These are phyloP conservation scores for Acrossocheilus fasciatus DNA, from an alignment of 2,797 vertebrate genomes.

Conservation along the genomic window DNA sequence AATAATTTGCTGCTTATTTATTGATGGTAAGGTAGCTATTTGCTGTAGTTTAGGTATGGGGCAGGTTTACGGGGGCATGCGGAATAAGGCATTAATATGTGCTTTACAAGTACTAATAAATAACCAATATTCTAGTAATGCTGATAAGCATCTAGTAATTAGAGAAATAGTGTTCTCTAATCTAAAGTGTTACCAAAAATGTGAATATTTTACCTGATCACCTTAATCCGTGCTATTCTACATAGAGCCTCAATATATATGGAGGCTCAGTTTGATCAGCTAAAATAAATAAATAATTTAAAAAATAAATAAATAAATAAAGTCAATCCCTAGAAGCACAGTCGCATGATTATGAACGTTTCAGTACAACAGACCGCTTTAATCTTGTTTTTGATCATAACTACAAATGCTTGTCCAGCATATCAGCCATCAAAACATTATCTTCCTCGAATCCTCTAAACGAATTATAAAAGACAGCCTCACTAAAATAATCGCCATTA, in stretches of 20 bases:
- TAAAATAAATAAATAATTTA: neutral
- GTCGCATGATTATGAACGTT: neutral
- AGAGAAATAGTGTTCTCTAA: too few relatives aligned
- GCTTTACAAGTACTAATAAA: too few relatives aligned
- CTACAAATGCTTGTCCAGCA: neutral
- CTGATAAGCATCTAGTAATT: too few relatives aligned
- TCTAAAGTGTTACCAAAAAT: too few relatives aligned
- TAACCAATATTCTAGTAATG: neutral
- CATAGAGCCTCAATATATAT: too few relatives aligned
- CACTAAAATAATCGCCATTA: neutral
- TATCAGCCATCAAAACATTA: neutral
- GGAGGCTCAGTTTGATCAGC: neutral
- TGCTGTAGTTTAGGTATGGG: neutral
- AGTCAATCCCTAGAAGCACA: neutral
- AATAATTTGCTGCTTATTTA: neutral
- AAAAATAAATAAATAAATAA: neutral
- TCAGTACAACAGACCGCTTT: neutral
- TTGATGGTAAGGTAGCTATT: neutral
- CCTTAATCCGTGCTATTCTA: too few relatives aligned
- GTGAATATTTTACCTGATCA: too few relatives aligned
- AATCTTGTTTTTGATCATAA: neutral
- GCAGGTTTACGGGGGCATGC: too few relatives aligned
- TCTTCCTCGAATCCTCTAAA: neutral
- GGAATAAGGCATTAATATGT: neutral
- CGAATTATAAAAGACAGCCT: neutral